phyloP scores from a whole-genome alignment of 2,113 vertebrate species.

The Tiliqua scincoides region DNA sequence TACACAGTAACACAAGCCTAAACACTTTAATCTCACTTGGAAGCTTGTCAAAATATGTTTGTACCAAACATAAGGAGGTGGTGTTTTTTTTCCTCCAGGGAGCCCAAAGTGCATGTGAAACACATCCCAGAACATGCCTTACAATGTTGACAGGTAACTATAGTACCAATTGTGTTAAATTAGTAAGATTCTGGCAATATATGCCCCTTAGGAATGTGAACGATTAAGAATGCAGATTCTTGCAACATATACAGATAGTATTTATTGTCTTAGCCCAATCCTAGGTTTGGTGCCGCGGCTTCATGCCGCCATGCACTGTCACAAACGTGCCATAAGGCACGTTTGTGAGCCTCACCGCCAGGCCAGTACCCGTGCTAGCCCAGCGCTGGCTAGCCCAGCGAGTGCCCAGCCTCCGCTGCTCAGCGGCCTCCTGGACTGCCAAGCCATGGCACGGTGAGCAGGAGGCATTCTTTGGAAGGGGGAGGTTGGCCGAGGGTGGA shows the following conservation, averaged over 20 bases:
- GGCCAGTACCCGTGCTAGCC: too few species aligned
- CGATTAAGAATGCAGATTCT: neutral
- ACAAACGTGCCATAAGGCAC: too few species aligned
- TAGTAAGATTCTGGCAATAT: neutral
- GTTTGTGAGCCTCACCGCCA: too few species aligned
- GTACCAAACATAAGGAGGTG: constrained; percentile 63
- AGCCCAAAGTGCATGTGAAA: neutral
- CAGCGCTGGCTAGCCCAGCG: too few species aligned
- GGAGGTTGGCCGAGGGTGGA: too few species aligned
- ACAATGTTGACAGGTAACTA: neutral
- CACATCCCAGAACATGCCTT: neutral
- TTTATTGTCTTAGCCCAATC: neutral
- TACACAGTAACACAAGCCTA: neutral
- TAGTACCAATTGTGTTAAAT: neutral
- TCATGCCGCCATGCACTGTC: too few species aligned
- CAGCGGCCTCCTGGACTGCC: too few species aligned
- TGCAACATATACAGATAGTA: neutral
- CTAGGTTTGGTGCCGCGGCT: too few species aligned
- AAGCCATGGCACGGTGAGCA: too few species aligned
- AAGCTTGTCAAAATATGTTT: constrained; percentile 27
- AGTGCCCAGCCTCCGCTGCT: too few species aligned
- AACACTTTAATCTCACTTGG: constrained; percentile 40
- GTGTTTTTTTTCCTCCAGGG: constrained; percentile 10
- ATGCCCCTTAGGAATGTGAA: neutral
- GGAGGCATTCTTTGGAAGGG: too few species aligned